These are phyloP conservation scores for Cantharis rustica DNA, from an alignment of 2,888 invertebrate species.

Conservation along the genomic window DNA sequence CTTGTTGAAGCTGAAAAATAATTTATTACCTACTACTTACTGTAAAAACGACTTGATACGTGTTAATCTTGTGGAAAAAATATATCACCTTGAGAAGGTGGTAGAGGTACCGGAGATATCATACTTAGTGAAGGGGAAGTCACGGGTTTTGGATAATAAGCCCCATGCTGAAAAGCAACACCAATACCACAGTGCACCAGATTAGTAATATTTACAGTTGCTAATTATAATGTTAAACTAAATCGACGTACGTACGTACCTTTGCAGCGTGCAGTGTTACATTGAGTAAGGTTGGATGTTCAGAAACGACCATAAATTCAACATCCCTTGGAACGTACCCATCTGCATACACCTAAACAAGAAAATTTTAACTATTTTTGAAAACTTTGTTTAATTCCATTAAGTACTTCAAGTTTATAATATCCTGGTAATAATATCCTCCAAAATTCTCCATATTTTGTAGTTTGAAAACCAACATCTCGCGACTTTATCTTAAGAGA, in stretches of 20 bases:
- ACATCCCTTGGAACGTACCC: slow-evolving; percentile 83
- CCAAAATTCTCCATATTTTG: slow-evolving; percentile 95
- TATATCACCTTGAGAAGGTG: slow-evolving; percentile 38
- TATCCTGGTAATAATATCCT: slow-evolving; percentile 85
- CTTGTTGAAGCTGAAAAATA: not conserved
- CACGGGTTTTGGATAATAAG: slow-evolving; percentile 49
- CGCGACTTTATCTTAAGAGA: slow-evolving; percentile 78
- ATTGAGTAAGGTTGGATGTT: slow-evolving; percentile 83
- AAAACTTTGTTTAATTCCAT: slow-evolving; percentile 23
- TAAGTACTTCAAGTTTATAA: slow-evolving; percentile 78
- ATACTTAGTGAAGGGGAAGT: slow-evolving; percentile 53
- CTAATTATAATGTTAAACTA: not conserved
- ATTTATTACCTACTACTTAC: not conserved
- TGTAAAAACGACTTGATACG: not conserved
- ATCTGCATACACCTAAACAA: slow-evolving; percentile 76
- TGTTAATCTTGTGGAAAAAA: slow-evolving; percentile 49
- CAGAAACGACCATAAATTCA: slow-evolving; percentile 84
- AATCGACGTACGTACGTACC: slow-evolving; percentile 75
- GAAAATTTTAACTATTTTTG: slow-evolving; percentile 5
- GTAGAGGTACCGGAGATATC: slow-evolving; percentile 38
- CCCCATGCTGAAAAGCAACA: slow-evolving; percentile 50
- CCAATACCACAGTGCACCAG: slow-evolving; percentile 5
- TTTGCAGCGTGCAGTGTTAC: slow-evolving; percentile 79
- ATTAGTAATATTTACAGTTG: too few species aligned
- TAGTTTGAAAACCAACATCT: slow-evolving; percentile 84